Evolutionary conservation across 2,888 invertebrate species (phyloP), one percentile per base, ranked within the genome.

Genomic region (Calameuta pallipes): DNA sequence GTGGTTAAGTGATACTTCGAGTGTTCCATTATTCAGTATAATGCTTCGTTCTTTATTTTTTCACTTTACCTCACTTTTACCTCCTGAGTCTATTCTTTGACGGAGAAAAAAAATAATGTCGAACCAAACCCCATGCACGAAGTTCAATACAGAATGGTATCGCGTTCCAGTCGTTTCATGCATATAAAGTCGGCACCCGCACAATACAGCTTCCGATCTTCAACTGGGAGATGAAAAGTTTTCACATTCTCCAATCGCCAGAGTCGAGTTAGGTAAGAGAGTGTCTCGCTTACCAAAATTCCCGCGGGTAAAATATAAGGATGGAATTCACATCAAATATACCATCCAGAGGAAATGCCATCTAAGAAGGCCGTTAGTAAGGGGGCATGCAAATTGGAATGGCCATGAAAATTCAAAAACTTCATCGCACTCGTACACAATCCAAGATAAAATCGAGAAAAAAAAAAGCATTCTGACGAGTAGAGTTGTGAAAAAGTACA

Each of bases 171-270:
- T 34, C 76, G 78, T 69, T 76, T 78, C 78, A 76, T 78, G 78
- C 78, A 78, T 78, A 78, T 78, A 35, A 78, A 78, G 78, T 78
- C 69, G 31, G 35, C 36, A 56, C 30, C 36, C 31, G 76, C 37
- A 70, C 31, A 69, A 34, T 74, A 74, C 74, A n/a, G 23, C 74
- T 71, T 71, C 71, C 71, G 31, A 15, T 41, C 74, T 37, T 69
- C 35, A 74, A 76, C 76, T 74, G 71, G 71, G 41, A 56, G 70
- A 75, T 75, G 75, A 71, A 78, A 78, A 78, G 69, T 78, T 78
- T 78, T 78, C 70, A 36, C 75, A 31, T 78, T 70, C 71, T 78
- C 75, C 75, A 75, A 78, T 78, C 41, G 56, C 56, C 56, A 15
- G 56, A 56, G 56, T 56, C 71, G 71, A 71, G 34, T 71, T 34